These are phyloP conservation scores for Sitophilus oryzae DNA, from an alignment of 1,140 invertebrate species.

Conservation along the genomic window DNA sequence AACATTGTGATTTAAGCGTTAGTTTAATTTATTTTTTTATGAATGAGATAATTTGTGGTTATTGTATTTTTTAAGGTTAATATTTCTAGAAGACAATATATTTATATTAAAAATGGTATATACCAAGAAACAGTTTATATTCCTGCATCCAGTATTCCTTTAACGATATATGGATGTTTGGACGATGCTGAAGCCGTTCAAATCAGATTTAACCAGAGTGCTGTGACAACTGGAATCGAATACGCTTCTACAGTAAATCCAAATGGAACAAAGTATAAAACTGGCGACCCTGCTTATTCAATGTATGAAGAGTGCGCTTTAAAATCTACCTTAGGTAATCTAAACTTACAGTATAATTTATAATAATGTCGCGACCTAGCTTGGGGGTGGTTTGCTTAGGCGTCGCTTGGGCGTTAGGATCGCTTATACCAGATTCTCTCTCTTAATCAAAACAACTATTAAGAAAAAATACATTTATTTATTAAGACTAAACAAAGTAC, in stretches of 20 bases:
- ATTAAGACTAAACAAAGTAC: no score
- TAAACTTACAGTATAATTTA: not conserved
- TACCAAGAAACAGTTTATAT: not conserved
- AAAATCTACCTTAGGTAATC: not conserved
- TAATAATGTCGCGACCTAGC: not conserved
- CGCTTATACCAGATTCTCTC: no score
- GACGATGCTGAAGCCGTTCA: not conserved
- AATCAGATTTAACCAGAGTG: not conserved
- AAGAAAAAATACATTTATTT: no score
- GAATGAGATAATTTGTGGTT: no score
- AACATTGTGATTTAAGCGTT: no score
- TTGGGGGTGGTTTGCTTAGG: no score
- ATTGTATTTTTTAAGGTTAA: no score
- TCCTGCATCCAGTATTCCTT: not conserved
- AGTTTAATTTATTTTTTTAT: no score
- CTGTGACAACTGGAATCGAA: not conserved
- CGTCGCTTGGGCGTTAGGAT: no score
- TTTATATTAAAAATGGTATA: not conserved
- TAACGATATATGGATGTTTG: not conserved
- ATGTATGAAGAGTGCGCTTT: not conserved
- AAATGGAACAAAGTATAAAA: not conserved
- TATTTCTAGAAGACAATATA: not conserved
- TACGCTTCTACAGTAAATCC: not conserved
- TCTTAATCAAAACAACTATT: no score
- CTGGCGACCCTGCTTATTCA: not conserved